A percentile compares a stretch with the other conserved stretches of the same genome.
These are phyloP conservation scores for Sanderia malayensis DNA, from an alignment of 30 jellyfish, hydroid and myxozoan genomes.

Conservation along the genomic window DNA sequence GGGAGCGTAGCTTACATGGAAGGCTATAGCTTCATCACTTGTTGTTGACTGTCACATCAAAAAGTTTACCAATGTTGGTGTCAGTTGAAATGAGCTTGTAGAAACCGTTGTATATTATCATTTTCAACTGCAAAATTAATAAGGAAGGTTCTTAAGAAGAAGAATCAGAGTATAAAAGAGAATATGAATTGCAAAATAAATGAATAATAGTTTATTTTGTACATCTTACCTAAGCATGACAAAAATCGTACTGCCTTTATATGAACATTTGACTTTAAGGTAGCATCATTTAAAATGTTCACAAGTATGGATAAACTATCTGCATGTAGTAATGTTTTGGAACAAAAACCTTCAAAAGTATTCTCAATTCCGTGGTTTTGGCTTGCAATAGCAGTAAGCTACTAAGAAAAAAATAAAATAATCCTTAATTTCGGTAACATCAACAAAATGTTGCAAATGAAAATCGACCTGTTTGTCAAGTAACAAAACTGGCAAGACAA, in stretches of 20 bases:
- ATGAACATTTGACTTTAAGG: slow-evolving; percentile 22
- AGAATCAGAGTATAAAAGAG: too few species aligned
- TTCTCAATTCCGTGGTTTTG: slow-evolving; percentile 24
- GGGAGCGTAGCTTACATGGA: slow-evolving; percentile 44
- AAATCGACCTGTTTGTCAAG: too few species aligned
- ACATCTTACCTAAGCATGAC: slow-evolving; percentile 30
- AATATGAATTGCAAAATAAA: too few species aligned
- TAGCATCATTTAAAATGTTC: slow-evolving; percentile 36
- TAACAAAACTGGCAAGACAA: too few species aligned
- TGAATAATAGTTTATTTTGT: too few species aligned
- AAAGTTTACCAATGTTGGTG: slow-evolving; percentile 56
- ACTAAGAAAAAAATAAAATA: slow-evolving; percentile 17
- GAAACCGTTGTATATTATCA: slow-evolving; percentile 51
- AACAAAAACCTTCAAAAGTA: slow-evolving; percentile 6
- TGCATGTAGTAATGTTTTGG: slow-evolving; percentile 38
- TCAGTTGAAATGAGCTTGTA: slow-evolving; percentile 72
- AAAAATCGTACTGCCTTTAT: slow-evolving; percentile 21
- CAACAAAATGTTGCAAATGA: too few species aligned
- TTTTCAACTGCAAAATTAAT: slow-evolving; percentile 44
- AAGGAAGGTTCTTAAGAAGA: too few species aligned
- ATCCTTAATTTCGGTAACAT: too few species aligned
- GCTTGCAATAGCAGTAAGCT: slow-evolving; percentile 32
- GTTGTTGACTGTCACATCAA: slow-evolving; percentile 37
- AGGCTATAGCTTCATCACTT: slow-evolving; percentile 41
- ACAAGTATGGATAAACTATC: slow-evolving; percentile 41